Evolutionary conservation across 2,113 vertebrate genomes (phyloP).

Genomic region (Coturnix japonica): DNA sequence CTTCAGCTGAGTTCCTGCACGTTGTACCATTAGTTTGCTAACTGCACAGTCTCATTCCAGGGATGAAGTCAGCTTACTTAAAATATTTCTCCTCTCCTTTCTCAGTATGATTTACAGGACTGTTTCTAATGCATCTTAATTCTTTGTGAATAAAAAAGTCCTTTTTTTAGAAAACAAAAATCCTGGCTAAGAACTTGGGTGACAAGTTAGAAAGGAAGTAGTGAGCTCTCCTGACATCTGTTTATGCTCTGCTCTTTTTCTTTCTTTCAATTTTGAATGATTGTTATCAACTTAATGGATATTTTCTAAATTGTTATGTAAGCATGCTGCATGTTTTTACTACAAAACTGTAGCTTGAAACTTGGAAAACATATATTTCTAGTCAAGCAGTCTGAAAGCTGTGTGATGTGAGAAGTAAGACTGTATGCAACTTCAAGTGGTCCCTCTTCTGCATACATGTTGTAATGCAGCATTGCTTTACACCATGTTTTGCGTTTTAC

Average conservation of each 20-base stretch:
- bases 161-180: not conserved
- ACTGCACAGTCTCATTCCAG: not conserved
- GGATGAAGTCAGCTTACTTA: not conserved
- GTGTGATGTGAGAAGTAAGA: not conserved
- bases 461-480: not conserved
- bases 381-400: not conserved
- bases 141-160: not conserved
- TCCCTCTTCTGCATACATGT: rapidly evolving
- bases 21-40: not conserved
- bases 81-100: not conserved
- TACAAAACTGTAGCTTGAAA: not conserved
- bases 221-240: too few species aligned
- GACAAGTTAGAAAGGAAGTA: too few species aligned
- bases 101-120: not conserved
- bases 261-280: not conserved
- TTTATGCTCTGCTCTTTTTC: not conserved
- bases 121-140: conserved; percentile 14
- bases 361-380: not conserved
- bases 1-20: not conserved
- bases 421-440: not conserved
- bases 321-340: not conserved
- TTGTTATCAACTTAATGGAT: too few species aligned
- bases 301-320: too few species aligned
- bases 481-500: not conserved
- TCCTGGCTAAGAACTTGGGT: too few species aligned